Conservation (phyloP, 2,888 invertebrate genomes). For the Eristalinus sepulchralis region DNA sequence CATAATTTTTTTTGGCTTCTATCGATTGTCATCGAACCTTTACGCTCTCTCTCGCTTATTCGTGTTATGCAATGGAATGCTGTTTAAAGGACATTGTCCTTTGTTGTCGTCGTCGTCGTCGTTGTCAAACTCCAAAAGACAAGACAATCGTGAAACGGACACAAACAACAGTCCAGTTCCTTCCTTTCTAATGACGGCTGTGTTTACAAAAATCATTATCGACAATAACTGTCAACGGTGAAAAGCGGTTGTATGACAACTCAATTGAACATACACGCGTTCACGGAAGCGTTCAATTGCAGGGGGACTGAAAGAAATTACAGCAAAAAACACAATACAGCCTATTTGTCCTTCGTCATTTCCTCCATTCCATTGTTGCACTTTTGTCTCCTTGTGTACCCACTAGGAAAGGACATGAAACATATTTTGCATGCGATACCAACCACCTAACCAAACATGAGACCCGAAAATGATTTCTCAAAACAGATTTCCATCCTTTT, state of each 20-base stretch:
- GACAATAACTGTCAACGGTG: constrained; percentile 73
- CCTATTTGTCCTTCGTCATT: constrained; percentile 14
- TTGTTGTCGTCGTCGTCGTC: constrained; percentile 46
- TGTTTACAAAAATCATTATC: constrained; percentile 77
- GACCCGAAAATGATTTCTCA: constrained; percentile 22
- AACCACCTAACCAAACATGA: constrained; percentile 67
- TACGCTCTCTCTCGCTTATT: constrained; percentile 42
- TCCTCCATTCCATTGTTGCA: constrained; percentile 57
- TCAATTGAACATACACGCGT: constrained; percentile 74
- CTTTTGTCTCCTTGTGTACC: constrained; percentile 52
- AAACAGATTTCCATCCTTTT: constrained; percentile 44
- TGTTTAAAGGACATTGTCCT: constrained; percentile 64
- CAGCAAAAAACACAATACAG: constrained; percentile 12
- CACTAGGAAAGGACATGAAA: constrained; percentile 52
- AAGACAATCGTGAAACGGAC: constrained; percentile 25
- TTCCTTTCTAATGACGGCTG: constrained; percentile 74
- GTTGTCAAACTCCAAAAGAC: not conserved
- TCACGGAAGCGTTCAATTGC: constrained; percentile 74
- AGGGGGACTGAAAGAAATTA: constrained; percentile 72
- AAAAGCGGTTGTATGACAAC: constrained; percentile 75
- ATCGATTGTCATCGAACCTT: constrained; percentile 65
- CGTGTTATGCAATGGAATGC: constrained; percentile 63
- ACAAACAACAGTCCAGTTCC: not conserved
- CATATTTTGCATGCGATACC: constrained; percentile 67
- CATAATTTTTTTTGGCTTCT: constrained; percentile 60